Evolutionary conservation across 1,140 invertebrate genomes (phyloP), one percentile per base, ranked within the genome.

Genomic region (Drosophila murphyi): DNA sequence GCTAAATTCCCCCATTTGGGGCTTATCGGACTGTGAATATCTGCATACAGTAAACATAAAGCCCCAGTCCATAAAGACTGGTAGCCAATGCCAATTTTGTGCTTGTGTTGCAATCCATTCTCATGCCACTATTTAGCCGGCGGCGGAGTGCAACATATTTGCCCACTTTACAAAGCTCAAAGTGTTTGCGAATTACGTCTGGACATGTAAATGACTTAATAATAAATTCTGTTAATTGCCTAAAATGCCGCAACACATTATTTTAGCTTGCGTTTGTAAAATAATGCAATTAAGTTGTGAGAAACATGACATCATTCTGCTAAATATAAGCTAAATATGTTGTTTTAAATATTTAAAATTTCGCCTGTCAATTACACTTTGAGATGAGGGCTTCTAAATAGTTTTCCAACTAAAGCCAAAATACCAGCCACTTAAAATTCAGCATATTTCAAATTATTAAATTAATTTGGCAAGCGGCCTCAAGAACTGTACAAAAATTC

Each of bases 171-270:
- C 74, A 62, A 48, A 43, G 41, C 57, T 55, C 67, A 50, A 65
- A 59, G 52, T 74, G 71, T 20, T 69, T 62, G 67, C 67, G 64
- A 77, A 65, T 62, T 57, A 35, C 28, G 52, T 70, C 61, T 57
- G 29, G 48, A 37, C 55, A 82, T 87, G 82, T 69, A 87, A 87
- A 82, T 87, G 68, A 73, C 70, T 79, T 71, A 64, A 78, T 73
- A 64, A 78, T 59, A 78, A 65, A 79, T 68, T 41, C 51, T 60
- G 63, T 70, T 72, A 81, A 86, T 81, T 73, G 61, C 63, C 28
- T 32, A 8, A 64, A 56, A 60, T 68, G 51, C 69, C 63, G 20
- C 41, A 7, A 50, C 35, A 61, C 54, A 55, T 39, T 50, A 8
- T 43, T 34, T 20, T 37, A 7, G 37, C 7, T 39, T 39, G 37